Evolutionary conservation across 2,797 vertebrate genomes (phyloP).

Genomic region (Gymnocypris eckloni): DNA sequence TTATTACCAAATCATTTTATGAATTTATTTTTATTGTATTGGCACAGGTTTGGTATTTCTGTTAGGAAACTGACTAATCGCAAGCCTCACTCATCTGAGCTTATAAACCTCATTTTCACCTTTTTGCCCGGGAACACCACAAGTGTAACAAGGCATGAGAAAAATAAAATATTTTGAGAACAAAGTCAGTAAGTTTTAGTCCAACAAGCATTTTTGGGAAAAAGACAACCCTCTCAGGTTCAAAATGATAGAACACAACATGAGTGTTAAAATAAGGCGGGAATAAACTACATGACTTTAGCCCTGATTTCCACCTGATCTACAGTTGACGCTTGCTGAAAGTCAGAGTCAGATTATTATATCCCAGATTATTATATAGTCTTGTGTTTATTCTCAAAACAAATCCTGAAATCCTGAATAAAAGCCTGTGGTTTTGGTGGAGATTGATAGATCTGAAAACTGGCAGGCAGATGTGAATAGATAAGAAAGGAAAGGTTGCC

Average conservation of each 20-base stretch:
- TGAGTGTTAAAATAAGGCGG: not conserved
- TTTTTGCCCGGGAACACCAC: not conserved
- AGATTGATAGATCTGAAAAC: not conserved
- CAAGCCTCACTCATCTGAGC: not conserved
- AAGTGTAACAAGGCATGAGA: not conserved
- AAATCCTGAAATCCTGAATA: slow-evolving; percentile 11
- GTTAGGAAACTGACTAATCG: too few relatives aligned
- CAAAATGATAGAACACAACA: not conserved
- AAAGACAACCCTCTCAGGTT: not conserved
- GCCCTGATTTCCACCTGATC: not conserved
- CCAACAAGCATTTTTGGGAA: not conserved
- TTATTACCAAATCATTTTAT: too few relatives aligned
- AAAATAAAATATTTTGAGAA: not conserved
- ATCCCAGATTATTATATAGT: not conserved
- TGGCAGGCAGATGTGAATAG: slow-evolving; percentile 1
- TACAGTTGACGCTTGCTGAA: not conserved
- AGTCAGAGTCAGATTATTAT: not conserved
- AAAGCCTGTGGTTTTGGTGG: slow-evolving; percentile 3
- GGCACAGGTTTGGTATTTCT: too few relatives aligned
- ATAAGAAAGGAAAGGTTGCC: slow-evolving; percentile 37
- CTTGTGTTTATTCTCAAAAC: not conserved
- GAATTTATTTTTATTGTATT: too few relatives aligned
- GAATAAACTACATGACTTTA: too few relatives aligned
- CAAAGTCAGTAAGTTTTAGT: not conserved
- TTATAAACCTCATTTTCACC: not conserved